Evolutionary conservation across 1,140 invertebrate genomes (phyloP).

Genomic region (Batillaria attramentaria): DNA sequence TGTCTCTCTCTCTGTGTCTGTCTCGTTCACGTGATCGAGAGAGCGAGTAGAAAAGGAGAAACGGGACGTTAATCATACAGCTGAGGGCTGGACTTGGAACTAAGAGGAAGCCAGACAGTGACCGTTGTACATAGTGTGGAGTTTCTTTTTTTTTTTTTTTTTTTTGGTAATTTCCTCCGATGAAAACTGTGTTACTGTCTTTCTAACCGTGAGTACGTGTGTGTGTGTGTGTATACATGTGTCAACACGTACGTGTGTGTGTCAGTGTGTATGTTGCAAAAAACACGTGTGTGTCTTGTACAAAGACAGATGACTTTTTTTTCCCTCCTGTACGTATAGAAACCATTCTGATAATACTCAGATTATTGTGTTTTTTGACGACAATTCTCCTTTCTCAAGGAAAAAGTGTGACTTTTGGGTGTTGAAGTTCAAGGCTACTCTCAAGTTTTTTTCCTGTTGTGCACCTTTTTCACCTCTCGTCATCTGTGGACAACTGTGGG

Average conservation of each 20-base stretch:
- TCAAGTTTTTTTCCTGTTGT: not conserved
- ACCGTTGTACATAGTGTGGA: not conserved
- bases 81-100: too few species aligned
- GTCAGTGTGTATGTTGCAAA: too few species aligned
- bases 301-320: not conserved
- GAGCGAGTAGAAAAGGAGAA: too few species aligned
- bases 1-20: too few species aligned
- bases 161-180: too few species aligned
- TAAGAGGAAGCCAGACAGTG: too few species aligned
- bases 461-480: not conserved
- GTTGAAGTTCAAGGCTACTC: not conserved
- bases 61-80: too few species aligned
- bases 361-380: not conserved
- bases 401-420: not conserved
- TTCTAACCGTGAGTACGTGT: not conserved
- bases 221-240: not conserved
- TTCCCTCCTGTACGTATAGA: not conserved
- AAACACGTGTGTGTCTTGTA: constrained; percentile 13
- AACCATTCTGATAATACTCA: constrained; percentile 24
- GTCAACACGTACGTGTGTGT: too few species aligned
- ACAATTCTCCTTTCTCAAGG: not conserved
- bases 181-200: not conserved
- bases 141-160: not conserved
- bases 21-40: too few species aligned
- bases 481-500: not conserved